Percentiles rank a stretch among this genome's conserved stretches.
phyloP scores from a whole-genome alignment of 2,888 invertebrate genomes.

The Druceiella hillmani region DNA sequence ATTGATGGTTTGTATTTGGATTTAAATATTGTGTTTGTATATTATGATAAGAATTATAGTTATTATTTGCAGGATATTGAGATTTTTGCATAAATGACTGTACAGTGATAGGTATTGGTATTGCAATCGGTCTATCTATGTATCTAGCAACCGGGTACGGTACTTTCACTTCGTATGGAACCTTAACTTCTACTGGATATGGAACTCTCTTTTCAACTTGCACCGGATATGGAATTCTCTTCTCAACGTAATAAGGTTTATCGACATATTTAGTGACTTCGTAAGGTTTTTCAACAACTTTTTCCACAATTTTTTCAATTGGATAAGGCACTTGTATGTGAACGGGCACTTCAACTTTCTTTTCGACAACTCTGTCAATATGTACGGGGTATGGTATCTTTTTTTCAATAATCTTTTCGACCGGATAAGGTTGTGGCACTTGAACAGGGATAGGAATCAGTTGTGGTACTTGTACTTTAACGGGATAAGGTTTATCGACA shows the following conservation, averaged over 20 bases:
- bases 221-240: slow-evolving; percentile 42
- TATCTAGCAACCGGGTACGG: slow-evolving; percentile 31
- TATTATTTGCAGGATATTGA: background rate
- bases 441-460: slow-evolving; percentile 38
- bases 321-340: slow-evolving; percentile 45
- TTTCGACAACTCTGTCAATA: slow-evolving; percentile 48
- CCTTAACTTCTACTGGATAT: slow-evolving; percentile 31
- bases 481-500: slow-evolving; percentile 40
- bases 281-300: slow-evolving; percentile 41
- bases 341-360: slow-evolving; percentile 47
- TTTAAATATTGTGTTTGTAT: background rate
- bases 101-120: slow-evolving; percentile 32
- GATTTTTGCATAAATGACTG: slow-evolving; percentile 34
- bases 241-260: slow-evolving; percentile 51
- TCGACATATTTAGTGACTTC: slow-evolving; percentile 30
- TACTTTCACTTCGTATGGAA: slow-evolving; percentile 25
- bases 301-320: slow-evolving; percentile 46
- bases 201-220: slow-evolving; percentile 48
- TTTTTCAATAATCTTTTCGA: slow-evolving; percentile 46
- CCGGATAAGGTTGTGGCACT: slow-evolving; percentile 42
- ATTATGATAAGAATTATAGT: background rate
- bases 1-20: too few relatives aligned
- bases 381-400: slow-evolving; percentile 14
- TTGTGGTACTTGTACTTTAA: slow-evolving; percentile 40
- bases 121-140: slow-evolving; percentile 40